A percentile compares a stretch with the other conserved stretches of the same genome.
Evolutionary conservation across 2,113 vertebrate genomes (phyloP).

Genomic region (Muscicapa adusta): DNA sequence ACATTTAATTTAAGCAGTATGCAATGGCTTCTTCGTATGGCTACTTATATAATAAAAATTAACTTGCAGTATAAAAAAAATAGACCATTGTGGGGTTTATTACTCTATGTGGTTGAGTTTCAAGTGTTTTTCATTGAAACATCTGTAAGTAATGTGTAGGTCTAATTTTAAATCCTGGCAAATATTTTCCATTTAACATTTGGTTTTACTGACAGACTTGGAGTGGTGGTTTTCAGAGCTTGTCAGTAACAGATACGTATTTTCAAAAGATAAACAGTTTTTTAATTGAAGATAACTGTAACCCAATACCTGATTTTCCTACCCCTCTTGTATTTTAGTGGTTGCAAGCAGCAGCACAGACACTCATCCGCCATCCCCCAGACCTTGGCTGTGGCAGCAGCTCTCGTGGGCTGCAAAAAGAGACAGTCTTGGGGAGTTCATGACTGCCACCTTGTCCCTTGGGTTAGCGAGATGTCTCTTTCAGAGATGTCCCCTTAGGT

Average conservation of each 20-base stretch:
- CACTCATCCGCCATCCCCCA: background rate
- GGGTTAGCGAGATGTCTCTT: too few species aligned
- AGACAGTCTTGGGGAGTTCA: too few species aligned
- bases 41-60: slow-evolving; percentile 93
- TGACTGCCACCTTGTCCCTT: too few species aligned
- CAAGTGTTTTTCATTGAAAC: slow-evolving; percentile 83
- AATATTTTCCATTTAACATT: slow-evolving; percentile 84
- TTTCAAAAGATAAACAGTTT: slow-evolving; percentile 63
- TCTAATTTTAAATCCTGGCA: slow-evolving; percentile 85
- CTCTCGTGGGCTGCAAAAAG: rapidly evolving
- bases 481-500: background rate
- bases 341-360: background rate
- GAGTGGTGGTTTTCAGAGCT: slow-evolving; percentile 65
- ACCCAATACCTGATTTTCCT: slow-evolving; percentile 50
- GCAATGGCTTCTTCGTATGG: slow-evolving; percentile 83
- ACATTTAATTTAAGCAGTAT: slow-evolving; percentile 84
- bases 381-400: background rate
- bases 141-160: slow-evolving; percentile 91
- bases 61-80: slow-evolving; percentile 81
- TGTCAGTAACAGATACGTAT: slow-evolving; percentile 67
- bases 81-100: slow-evolving; percentile 88
- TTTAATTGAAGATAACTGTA: slow-evolving; percentile 65
- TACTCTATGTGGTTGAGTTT: slow-evolving; percentile 88
- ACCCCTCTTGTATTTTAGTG: background rate
- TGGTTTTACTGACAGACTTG: slow-evolving; percentile 75